Base-by-base conservation (phyloP, 2,797 vertebrate genomes). In the Carduelis carduelis region DNA sequence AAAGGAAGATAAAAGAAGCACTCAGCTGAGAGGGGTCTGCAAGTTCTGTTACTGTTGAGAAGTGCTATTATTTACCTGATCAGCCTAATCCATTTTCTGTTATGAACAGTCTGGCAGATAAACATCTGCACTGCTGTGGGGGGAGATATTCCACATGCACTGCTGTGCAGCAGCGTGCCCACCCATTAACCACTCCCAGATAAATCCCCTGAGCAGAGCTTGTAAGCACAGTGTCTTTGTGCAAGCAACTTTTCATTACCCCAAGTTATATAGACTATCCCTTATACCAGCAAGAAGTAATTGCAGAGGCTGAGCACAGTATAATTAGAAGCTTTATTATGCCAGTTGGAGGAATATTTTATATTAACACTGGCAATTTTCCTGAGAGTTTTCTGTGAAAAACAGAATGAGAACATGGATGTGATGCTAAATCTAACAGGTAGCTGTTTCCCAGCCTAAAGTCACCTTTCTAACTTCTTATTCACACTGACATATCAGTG, bases 281-380 rank as follows among this genome's bases (percentile, higher is more conserved):
- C 14, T 11, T 80, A 60, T 49, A 60, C 39, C 61, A 95, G 53
- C 72, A 76, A 92, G 39, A 80, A 69, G 34, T 78, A 81, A 81
- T 72, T 95, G 74, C 70, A 69, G 9, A 71, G 59, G n/a, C 10
- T 65, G 87, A 92, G 37, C 28, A 37, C 9, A 8, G 35, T 69
- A 52, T 81, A 91, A 87, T 89, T 85, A 81, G 79, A 83, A 83
- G 28, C 8, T 85, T 89, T 85, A 74, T 92, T 71, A 64, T 87
- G n/a, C 47, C 82, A 86, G 82, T 60, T 82, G 61, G 72, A 78
- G 59, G 76, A 88, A 88, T 75, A 91, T 69, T 81, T 88, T 84
- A 41, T 56, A 88, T 76, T 81, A 90, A 82, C 22, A 22, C 12
- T 41, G 26, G 63, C 63, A 88, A 35, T 34, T 71, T 93, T 85